Evolutionary conservation across 2,797 vertebrate species (phyloP).

Genomic region (Brotogeris chrysoptera): DNA sequence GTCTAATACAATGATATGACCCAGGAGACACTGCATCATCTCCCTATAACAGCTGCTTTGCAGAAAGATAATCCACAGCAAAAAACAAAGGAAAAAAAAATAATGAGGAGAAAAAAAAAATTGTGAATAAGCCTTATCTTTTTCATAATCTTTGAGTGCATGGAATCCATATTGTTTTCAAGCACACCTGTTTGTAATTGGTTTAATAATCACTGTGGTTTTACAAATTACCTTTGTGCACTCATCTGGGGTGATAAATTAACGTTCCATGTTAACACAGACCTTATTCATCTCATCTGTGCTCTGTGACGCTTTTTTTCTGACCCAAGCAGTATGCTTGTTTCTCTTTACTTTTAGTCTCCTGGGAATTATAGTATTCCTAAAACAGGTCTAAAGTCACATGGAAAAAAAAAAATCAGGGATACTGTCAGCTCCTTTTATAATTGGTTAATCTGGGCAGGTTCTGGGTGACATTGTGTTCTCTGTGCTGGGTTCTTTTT

Average conservation of each 20-base stretch:
- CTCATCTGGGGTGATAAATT: not conserved
- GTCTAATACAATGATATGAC: not conserved
- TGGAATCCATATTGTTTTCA: not conserved
- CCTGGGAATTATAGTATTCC: not conserved
- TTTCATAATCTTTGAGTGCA: not conserved
- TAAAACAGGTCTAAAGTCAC: not conserved
- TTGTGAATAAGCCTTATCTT: not conserved
- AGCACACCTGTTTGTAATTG: not conserved
- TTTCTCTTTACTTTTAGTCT: not conserved
- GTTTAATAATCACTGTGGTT: not conserved
- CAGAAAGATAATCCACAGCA: not conserved
- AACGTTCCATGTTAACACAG: not conserved
- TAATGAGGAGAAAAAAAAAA: fast-evolving
- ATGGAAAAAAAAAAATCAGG: not conserved
- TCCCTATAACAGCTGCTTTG: not conserved
- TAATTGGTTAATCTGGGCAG: not conserved
- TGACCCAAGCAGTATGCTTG: not conserved
- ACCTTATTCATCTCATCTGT: not conserved
- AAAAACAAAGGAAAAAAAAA: fast-evolving
- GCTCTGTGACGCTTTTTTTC: not conserved
- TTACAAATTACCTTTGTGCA: not conserved
- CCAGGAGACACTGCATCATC: not conserved
- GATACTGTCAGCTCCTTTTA: not conserved
- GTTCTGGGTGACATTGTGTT: not conserved
- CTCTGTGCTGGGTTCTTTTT: not conserved